A percentile compares a stretch with the other conserved stretches of the same genome.
Evolutionary conservation across 2,888 invertebrate genomes (phyloP).

Genomic region (Colostygia pectinataria): DNA sequence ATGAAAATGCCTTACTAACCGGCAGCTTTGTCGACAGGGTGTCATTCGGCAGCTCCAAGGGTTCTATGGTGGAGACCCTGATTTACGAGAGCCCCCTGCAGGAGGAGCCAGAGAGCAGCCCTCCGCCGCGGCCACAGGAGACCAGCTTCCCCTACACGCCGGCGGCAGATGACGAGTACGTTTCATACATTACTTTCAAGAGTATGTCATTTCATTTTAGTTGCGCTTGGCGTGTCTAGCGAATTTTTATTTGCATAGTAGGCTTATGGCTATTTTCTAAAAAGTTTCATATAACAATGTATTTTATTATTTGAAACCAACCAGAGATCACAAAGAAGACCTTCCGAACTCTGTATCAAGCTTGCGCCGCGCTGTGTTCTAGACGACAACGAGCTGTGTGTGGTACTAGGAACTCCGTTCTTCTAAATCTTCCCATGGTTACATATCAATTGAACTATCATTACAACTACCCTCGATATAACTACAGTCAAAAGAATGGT

Average conservation of each 20-base stretch:
- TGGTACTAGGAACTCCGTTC: too few relatives aligned
- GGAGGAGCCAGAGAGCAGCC: conserved; percentile 90
- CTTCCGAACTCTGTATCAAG: too few relatives aligned
- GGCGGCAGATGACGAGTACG: conserved; percentile 84
- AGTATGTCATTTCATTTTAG: conserved; percentile 68
- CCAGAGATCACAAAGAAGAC: too few relatives aligned
- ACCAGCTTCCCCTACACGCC: conserved; percentile 75
- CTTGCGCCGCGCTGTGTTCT: too few relatives aligned
- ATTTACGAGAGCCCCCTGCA: conserved; percentile 94
- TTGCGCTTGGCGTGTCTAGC: conserved; percentile 36
- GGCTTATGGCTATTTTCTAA: conserved; percentile 1
- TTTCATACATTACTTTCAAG: conserved; percentile 58
- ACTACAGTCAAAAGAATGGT: too few relatives aligned
- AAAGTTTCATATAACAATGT: too few relatives aligned
- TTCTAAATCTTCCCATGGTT: too few relatives aligned
- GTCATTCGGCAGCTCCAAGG: conserved; percentile 96
- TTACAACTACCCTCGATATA: too few relatives aligned
- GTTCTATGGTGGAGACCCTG: conserved; percentile 96
- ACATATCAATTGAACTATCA: too few relatives aligned
- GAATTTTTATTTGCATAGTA: conserved; percentile 31
- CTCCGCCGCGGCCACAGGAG: conserved; percentile 75
- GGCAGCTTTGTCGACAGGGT: conserved; percentile 84
- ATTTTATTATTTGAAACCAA: too few relatives aligned
- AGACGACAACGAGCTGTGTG: too few relatives aligned
- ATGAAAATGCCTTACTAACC: neutral